Evolutionary conservation across 2,113 vertebrate species (phyloP), one percentile per base, ranked within the genome.

Genomic region (Delphinus delphis): DNA sequence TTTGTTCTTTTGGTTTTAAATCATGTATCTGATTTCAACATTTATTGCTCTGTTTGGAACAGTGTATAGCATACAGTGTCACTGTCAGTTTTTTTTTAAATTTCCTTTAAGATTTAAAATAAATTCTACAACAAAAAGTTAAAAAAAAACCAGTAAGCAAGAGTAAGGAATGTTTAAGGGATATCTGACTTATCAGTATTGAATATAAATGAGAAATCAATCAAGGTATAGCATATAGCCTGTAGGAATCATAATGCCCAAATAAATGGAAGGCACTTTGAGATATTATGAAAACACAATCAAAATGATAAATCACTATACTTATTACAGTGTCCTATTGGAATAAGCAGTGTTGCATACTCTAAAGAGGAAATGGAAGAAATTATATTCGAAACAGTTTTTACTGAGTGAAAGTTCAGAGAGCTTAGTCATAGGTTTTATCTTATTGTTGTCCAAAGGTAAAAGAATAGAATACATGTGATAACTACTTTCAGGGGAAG

Each of bases 261-360:
- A 73, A 41, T 76, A 88, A 76, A 31, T 76, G 0, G 1, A 81
- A 96, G 95, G 15, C 63, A 96, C 58, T 15, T 84, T 13, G 41
- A 81, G 38, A 92, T 77, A 95, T 95, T 89, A 67, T 93, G 86
- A 96, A 95, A 90, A 47, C 18, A 18, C 53, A 88, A 53, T 97
- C 88, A 90, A 97, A 97, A 82, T 93, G 87, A 79, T 85, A 92
- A 93, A 86, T 88, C 77, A 84, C 83, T 96, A 44, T 76, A 93
- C 28, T 50, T 90, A 96, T 82, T 73, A 60, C 5, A 53, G 1
- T 86, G 8, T 82, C 20, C 92, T 80, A 68, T 15, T 82, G 58
- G 86, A 88, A 60, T 89, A 91, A 91, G 8, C n/a, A 79, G 15
- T 90, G 21, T 63, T 73, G 3, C 3, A 84, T 50, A 93, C 68